Percentiles rank a stretch among this genome's conserved stretches.
phyloP scores from a whole-genome alignment of 2,888 invertebrate genomes.

The Pteria penguin region DNA sequence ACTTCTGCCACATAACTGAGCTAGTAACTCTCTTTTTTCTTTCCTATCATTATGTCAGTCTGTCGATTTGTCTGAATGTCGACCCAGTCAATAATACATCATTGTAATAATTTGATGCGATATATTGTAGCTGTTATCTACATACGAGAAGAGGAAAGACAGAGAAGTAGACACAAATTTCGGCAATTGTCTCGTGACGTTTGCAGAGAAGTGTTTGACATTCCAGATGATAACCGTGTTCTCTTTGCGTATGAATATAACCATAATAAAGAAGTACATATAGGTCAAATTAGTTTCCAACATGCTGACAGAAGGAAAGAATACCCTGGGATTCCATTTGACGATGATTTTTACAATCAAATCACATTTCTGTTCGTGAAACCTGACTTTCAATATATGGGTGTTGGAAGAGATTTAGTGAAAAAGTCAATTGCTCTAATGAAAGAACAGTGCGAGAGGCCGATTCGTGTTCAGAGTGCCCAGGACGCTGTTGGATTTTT shows the following conservation, averaged over 20 bases:
- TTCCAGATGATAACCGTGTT: slow-evolving; percentile 60
- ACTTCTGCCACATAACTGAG: too few species aligned
- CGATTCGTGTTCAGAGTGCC: slow-evolving; percentile 62
- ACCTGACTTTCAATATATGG: slow-evolving; percentile 54
- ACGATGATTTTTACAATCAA: slow-evolving; percentile 55
- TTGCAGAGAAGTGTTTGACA: slow-evolving; percentile 59
- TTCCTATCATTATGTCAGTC: too few species aligned
- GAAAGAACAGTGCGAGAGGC: slow-evolving; percentile 34
- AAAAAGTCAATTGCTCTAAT: slow-evolving; percentile 49
- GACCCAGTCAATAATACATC: too few species aligned
- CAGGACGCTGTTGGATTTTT: slow-evolving; percentile 58
- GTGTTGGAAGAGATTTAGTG: slow-evolving; percentile 53
- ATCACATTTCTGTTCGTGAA: slow-evolving; percentile 64
- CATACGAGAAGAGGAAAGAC: slow-evolving; percentile 32
- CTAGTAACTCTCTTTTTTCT: too few species aligned
- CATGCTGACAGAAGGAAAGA: slow-evolving; percentile 35
- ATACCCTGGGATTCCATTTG: slow-evolving; percentile 48
- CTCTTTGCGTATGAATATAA: slow-evolving; percentile 53
- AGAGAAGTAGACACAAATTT: slow-evolving; percentile 52
- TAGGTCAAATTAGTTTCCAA: slow-evolving; percentile 56
- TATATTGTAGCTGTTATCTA: background rate
- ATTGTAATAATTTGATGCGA: too few species aligned
- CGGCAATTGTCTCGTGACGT: slow-evolving; percentile 63
- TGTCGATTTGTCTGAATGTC: too few species aligned
- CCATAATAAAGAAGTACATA: slow-evolving; percentile 28